Evolutionary conservation across 2,888 invertebrate species (phyloP).

Genomic region (Barypeithes pellucidus): DNA sequence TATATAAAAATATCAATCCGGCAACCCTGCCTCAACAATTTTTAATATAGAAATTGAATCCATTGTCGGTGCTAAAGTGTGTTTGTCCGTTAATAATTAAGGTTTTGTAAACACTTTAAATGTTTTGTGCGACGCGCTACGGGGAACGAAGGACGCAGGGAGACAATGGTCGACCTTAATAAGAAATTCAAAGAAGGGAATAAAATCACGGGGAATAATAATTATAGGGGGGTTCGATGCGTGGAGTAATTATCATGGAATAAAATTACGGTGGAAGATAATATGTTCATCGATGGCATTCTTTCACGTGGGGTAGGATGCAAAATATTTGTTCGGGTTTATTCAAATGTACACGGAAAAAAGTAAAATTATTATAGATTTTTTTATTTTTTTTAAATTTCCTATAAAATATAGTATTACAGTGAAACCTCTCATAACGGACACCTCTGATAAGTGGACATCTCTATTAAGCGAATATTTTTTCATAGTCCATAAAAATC

Average conservation of each 20-base stretch:
- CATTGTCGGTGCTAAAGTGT: slow-evolving; percentile 63
- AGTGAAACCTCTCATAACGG: too few relatives aligned
- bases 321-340: too few relatives aligned
- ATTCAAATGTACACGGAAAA: too few relatives aligned
- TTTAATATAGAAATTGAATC: slow-evolving; percentile 37
- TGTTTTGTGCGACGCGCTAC: slow-evolving; percentile 69
- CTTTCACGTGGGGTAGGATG: too few relatives aligned
- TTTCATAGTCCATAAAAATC: too few relatives aligned
- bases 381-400: too few relatives aligned
- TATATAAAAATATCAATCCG: neutral
- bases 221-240: slow-evolving; percentile 24
- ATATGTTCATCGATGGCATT: too few relatives aligned
- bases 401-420: too few relatives aligned
- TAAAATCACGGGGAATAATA: slow-evolving; percentile 38
- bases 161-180: slow-evolving; percentile 53
- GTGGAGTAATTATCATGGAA: slow-evolving; percentile 40
- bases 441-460: too few relatives aligned
- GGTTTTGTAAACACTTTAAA: slow-evolving; percentile 67
- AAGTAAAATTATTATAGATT: too few relatives aligned
- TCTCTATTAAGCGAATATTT: too few relatives aligned
- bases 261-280: slow-evolving; percentile 32
- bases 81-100: slow-evolving; percentile 69
- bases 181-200: slow-evolving; percentile 38
- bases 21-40: slow-evolving; percentile 19
- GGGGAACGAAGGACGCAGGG: slow-evolving; percentile 50